Evolutionary conservation across 2,113 vertebrate genomes (phyloP).

Genomic region (Dipodomys merriami): DNA sequence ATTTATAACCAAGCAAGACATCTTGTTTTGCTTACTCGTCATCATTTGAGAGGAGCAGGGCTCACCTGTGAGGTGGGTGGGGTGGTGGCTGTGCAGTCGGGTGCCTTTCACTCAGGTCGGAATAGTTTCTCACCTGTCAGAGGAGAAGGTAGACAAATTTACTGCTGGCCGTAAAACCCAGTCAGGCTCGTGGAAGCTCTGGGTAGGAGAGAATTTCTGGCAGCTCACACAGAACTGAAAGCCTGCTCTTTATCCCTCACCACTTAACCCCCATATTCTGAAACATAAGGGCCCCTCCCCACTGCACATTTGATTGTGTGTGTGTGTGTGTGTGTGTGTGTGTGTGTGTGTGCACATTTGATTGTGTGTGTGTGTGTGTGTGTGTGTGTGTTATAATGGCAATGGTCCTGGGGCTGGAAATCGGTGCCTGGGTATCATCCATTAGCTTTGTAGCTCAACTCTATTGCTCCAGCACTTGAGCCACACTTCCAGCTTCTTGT

Average conservation of each 20-base stretch:
- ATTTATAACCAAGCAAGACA: conserved; percentile 90
- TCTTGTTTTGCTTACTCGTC: conserved; percentile 89
- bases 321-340: too few relatives aligned
- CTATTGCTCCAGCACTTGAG: too few relatives aligned
- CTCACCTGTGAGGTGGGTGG: conserved; percentile 85
- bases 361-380: too few relatives aligned
- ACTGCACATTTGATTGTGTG: neutral
- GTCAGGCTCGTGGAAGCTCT: conserved; percentile 79
- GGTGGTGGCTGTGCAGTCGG: conserved; percentile 73
- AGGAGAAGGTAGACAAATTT: conserved; percentile 84
- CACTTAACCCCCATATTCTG: conserved; percentile 69
- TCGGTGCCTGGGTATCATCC: too few relatives aligned
- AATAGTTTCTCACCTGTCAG: conserved; percentile 88
- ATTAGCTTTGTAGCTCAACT: too few relatives aligned
- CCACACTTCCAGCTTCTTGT: too few relatives aligned
- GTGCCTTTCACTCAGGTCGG: conserved; percentile 82
- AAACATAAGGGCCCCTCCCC: conserved; percentile 11
- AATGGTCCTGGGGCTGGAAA: too few relatives aligned
- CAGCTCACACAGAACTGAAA: conserved; percentile 68
- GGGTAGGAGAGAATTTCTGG: conserved; percentile 69
- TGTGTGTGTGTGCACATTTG: too few relatives aligned
- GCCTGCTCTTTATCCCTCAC: conserved; percentile 75
- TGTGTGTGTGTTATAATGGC: too few relatives aligned
- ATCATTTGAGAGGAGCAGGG: conserved; percentile 77
- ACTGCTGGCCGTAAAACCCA: conserved; percentile 81